Base-by-base conservation (phyloP, 2,888 invertebrate species). In the Chironomus riparius region DNA sequence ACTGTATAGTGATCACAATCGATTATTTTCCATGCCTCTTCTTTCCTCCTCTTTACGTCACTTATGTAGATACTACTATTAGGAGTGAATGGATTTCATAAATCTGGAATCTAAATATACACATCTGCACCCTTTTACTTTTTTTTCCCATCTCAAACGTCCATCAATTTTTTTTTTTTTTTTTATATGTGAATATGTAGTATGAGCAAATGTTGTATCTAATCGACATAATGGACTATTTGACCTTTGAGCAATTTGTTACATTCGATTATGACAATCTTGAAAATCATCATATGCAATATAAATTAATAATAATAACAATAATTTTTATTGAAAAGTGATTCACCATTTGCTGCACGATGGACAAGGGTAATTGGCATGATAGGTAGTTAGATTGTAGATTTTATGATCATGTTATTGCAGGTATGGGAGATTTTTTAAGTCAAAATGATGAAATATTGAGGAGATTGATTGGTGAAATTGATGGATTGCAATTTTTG, bases 221-320 rank as follows among this genome's bases (percentile, higher is more conserved):
- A 48, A 72, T 61, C 56, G 24, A 61, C n/a, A 72, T 72, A 72
- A 72, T 72, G 61, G 72, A 62, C 50, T 38, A 61, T 72, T 72
- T 72, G 72, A 72, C 72, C 72, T 72, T 72, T 71, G 71, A 28
- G 15, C 38, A 21, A 70, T 21, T 47, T 71, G 21, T 24, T 56
- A 22, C 50, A 61, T 70, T 21, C 70, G 70, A 70, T 70, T 70
- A 70, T 24, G 70, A 70, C 50, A 70, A 38, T 38, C 38, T 38
- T 38, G 38, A 38, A 38, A 47, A 50, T 50, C 70, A 24, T 50
- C 70, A 70, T 56, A 15, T 56, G n/a, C 56, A 38, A 38, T 38
- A 38, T 38, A 38, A 38, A 38, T 38, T 56, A 18, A 15, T 56
- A 15, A 56, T n/a, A 50, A 21, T 21, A 12, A 22, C 65, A 24